Evolutionary conservation across 2,888 invertebrate genomes (phyloP), one percentile per base, ranked within the genome.

Genomic region (Calliopum simillimum): DNA sequence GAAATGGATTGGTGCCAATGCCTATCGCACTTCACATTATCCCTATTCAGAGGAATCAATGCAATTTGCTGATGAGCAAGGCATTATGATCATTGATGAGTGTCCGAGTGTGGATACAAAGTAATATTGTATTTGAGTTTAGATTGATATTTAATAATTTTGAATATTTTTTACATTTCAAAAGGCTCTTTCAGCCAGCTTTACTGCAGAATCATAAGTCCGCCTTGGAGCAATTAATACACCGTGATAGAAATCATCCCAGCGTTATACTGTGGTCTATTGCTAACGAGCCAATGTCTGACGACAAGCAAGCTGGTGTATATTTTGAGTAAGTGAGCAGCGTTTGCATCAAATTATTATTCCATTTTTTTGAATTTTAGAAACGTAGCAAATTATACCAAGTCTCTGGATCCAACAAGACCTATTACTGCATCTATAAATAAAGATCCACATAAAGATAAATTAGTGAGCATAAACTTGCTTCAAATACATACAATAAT

Each of bases 31-130:
- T 0, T 98, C 98, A 0, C 99, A 99, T 86, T 99, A 99, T 86
- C 98, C 99, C 0, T 99, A 99, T 85, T 96, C 98, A 0, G 98
- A 99, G 79, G 98, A 98, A 86, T 93, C 98, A 66, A 94, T 98
- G 90, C 95, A 97, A 81, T 89, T 96, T 82, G 97, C 97, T 1
- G 98, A 98, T 83, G 91, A 93, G 78, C 89, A 93, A 70, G 98
- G 98, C 14, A 95, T 98, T 77, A 96, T 97, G 89, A 93, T 99
- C 63, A 95, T 99, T 72, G 94, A 97, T 81, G 99, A 99, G 84
- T 95, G 96, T 79, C 96, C 99, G 0, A 95, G 95, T 70, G 98
- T 97, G 2, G 94, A 97, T 79, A 92, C 94, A 3, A 93, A 93
- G 91, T 94, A 87, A 53, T 71, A 41, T 1, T 2, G 33, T 8